Conservation (phyloP, 2,797 vertebrate species). For the Pangasius larnaudii region DNA sequence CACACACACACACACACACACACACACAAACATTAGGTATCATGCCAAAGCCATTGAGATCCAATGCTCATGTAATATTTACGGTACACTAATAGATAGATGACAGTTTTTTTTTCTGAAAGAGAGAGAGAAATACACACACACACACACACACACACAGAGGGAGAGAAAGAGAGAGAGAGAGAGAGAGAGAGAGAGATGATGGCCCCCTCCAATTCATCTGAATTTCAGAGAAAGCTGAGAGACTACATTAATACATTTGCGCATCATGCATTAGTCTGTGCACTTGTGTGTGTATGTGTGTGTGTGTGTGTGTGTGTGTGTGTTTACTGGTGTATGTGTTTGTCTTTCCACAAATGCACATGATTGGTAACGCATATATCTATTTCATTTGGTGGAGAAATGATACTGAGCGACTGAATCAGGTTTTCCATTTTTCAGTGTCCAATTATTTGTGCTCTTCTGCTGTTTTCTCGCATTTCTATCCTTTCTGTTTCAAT, state of each 20-base stretch:
- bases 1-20: constrained; percentile 34
- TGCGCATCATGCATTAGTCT: constrained; percentile 55
- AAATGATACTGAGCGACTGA: constrained; percentile 15
- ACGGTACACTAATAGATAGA: constrained; percentile 83
- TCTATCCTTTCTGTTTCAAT: background rate
- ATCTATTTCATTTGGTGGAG: constrained; percentile 18
- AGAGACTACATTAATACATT: constrained; percentile 70
- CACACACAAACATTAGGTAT: constrained; percentile 32
- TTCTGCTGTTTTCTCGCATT: background rate
- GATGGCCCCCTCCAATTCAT: constrained; percentile 56
- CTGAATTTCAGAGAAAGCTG: constrained; percentile 80
- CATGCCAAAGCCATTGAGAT: constrained; percentile 48
- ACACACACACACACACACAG: background rate
- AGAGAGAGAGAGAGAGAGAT: constrained; percentile 23
- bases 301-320: constrained; percentile 32
- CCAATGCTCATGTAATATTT: constrained; percentile 85
- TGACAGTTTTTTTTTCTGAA: constrained; percentile 71
- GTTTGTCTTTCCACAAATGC: constrained; percentile 25
- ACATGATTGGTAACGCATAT: background rate
- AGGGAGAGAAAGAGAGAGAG: constrained; percentile 23
- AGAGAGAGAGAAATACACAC: constrained; percentile 1
- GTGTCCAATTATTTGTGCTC: background rate
- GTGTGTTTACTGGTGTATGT: constrained; percentile 37
- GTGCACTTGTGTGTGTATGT: constrained; percentile 41
- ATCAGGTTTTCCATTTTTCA: constrained; percentile 8